Evolutionary conservation across 2,113 vertebrate species (phyloP).

Genomic region (Neotragus moschatus): DNA sequence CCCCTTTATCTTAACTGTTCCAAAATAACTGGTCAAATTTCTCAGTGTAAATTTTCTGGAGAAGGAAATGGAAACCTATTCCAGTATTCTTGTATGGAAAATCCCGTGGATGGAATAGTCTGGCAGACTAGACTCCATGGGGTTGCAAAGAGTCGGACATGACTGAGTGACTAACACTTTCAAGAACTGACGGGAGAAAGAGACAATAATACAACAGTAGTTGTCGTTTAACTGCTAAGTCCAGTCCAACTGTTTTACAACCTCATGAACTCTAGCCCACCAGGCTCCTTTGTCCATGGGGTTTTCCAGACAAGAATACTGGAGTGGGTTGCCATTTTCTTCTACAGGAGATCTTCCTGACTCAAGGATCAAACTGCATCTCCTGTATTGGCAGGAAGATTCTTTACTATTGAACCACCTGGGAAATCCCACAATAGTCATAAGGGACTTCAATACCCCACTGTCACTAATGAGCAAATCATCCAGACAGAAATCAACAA

Average conservation of each 20-base stretch:
- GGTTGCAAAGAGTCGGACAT: accelerated
- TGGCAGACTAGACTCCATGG: not conserved
- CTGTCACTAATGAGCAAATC: not conserved
- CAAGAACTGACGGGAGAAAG: not conserved
- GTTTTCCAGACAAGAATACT: not conserved
- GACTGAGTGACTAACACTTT: not conserved
- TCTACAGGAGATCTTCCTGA: not conserved
- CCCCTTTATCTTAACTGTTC: not conserved
- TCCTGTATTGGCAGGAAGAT: not conserved
- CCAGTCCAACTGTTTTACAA: not conserved
- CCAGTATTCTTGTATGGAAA: not conserved
- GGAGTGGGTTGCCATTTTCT: not conserved
- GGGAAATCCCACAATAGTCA: not conserved
- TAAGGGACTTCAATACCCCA: not conserved
- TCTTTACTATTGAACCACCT: not conserved
- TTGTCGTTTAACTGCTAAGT: not conserved
- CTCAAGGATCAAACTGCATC: not conserved
- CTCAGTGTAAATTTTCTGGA: not conserved
- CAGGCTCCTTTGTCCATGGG: not conserved
- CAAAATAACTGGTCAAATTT: not conserved
- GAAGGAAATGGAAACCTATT: not conserved
- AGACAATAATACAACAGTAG: not conserved
- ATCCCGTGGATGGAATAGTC: not conserved
- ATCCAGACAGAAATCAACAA: not conserved
- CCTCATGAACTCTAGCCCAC: not conserved